These are phyloP conservation scores for Girardinus metallicus DNA, from an alignment of 2,797 vertebrate species.

Conservation along the genomic window DNA sequence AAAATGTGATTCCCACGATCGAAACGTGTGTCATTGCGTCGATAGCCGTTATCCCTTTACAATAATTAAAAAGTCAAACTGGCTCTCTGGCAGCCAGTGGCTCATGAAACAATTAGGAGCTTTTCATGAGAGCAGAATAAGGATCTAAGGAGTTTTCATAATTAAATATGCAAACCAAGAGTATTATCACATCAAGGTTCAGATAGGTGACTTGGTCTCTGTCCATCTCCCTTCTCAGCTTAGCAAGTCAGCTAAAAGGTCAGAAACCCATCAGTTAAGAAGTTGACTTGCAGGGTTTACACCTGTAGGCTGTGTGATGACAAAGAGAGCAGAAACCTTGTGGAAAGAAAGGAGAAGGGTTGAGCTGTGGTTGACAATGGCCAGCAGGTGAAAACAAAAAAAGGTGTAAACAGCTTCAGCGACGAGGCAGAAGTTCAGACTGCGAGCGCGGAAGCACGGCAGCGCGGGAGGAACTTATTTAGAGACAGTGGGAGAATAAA, in stretches of 20 bases:
- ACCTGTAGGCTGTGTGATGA: not conserved
- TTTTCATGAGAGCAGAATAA: conserved; percentile 6
- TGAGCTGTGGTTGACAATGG: conserved; percentile 2
- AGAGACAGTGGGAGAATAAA: not conserved
- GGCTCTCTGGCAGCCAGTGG: not conserved
- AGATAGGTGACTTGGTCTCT: not conserved
- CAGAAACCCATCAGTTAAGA: not conserved
- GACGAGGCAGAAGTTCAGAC: not conserved
- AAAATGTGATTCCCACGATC: not conserved
- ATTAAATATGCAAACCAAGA: conserved; percentile 14
- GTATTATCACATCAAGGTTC: not conserved
- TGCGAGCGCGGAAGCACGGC: not conserved
- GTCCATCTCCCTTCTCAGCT: not conserved
- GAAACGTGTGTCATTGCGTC: not conserved
- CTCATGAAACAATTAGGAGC: conserved; percentile 16
- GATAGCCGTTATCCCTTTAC: not conserved
- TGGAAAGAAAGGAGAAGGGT: not conserved
- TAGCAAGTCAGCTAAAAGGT: not conserved
- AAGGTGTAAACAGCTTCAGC: not conserved
- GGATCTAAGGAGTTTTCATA: conserved; percentile 4
- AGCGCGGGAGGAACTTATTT: conserved; percentile 13
- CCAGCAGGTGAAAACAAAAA: conserved; percentile 19
- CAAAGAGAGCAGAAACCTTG: not conserved
- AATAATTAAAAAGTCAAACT: not conserved
- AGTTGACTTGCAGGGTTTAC: not conserved